Conservation (phyloP, 2,888 invertebrate genomes). For the Troides aeacus region DNA sequence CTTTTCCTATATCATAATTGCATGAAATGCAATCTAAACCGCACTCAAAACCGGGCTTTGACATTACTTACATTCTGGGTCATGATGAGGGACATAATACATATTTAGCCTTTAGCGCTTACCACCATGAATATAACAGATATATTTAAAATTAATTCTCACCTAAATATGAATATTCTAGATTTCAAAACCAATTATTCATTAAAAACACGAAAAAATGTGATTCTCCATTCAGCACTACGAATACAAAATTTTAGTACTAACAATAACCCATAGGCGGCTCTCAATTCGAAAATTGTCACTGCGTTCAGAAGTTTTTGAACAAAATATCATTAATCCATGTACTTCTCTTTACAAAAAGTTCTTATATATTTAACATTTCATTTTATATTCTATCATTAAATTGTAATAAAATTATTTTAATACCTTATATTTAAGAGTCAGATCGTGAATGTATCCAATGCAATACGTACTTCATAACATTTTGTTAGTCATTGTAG, state of each 20-base stretch:
- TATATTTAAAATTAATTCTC: slow-evolving; percentile 44
- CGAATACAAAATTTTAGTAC: slow-evolving; percentile 79
- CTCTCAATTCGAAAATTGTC: slow-evolving; percentile 41
- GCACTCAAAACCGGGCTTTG: slow-evolving; percentile 72
- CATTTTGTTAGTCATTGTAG: slow-evolving; percentile 52
- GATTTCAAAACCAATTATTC: slow-evolving; percentile 70
- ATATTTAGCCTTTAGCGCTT: slow-evolving; percentile 29
- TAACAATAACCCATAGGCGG: slow-evolving; percentile 56
- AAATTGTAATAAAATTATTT: too few species aligned
- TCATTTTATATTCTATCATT: too few species aligned
- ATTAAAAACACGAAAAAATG: slow-evolving; percentile 77
- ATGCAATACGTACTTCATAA: slow-evolving; percentile 26
- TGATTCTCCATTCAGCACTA: slow-evolving; percentile 77
- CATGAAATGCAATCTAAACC: slow-evolving; percentile 54
- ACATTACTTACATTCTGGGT: slow-evolving; percentile 71
- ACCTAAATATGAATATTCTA: slow-evolving; percentile 71
- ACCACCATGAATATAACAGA: slow-evolving; percentile 27
- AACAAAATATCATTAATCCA: too few species aligned
- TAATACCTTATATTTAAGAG: background rate
- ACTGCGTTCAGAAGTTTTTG: slow-evolving; percentile 45
- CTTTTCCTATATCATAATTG: slow-evolving; percentile 42
- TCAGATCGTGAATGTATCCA: slow-evolving; percentile 13
- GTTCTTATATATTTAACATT: too few species aligned
- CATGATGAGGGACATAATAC: slow-evolving; percentile 61
- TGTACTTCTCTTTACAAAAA: too few species aligned